phyloP scores from a whole-genome alignment of 2,113 vertebrate genomes.

The Nematolebias whitei region DNA sequence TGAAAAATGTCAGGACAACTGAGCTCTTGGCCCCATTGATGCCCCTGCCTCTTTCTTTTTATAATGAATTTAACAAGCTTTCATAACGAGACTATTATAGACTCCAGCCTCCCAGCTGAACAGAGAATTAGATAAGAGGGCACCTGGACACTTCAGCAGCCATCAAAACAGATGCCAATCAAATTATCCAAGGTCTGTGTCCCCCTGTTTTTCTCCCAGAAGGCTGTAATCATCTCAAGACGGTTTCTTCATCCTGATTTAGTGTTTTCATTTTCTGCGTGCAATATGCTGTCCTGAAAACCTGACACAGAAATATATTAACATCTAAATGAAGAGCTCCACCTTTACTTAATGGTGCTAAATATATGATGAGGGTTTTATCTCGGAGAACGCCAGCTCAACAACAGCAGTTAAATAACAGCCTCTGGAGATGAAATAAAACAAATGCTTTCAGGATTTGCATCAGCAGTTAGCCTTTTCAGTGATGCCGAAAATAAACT shows the following conservation, averaged over 20 bases:
- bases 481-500: constrained; percentile 11
- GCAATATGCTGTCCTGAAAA: constrained; percentile 31
- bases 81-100: constrained; percentile 74
- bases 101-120: constrained; percentile 65
- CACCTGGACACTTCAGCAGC: constrained; percentile 77
- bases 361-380: constrained; percentile 12
- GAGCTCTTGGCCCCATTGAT: constrained; percentile 55
- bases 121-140: constrained; percentile 74
- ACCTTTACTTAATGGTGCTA: constrained; percentile 1
- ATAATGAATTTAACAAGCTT: constrained; percentile 76
- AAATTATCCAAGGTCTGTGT: constrained; percentile 64
- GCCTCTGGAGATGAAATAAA: constrained; percentile 13
- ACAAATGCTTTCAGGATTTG: constrained; percentile 30
- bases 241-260: constrained; percentile 48
- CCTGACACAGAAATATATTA: constrained; percentile 34
- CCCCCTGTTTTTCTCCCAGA: constrained; percentile 47
- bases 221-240: constrained; percentile 50
- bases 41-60: constrained; percentile 62
- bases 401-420: not conserved
- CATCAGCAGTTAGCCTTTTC: constrained; percentile 31
- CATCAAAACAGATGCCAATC: constrained; percentile 75
- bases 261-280: constrained; percentile 56
- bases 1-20: constrained; percentile 70
- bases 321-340: constrained; percentile 28
- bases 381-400: not conserved